A percentile compares a stretch with the other conserved stretches of the same genome.
These are phyloP conservation scores for Eutrigla gurnardus DNA, from an alignment of 2,797 vertebrate species.

Conservation along the genomic window DNA sequence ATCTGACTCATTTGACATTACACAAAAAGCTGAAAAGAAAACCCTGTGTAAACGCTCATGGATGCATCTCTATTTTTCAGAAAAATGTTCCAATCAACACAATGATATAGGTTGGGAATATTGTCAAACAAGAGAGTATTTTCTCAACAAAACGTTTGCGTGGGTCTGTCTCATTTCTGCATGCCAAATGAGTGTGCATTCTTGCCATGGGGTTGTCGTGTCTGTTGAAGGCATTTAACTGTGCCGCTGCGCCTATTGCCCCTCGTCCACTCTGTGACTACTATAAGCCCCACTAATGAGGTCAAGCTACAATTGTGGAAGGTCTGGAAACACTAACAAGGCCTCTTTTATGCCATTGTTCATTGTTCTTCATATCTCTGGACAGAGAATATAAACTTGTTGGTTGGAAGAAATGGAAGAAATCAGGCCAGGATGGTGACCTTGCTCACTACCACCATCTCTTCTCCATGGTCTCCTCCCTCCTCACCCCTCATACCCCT, in stretches of 20 bases:
- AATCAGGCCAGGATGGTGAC: too few species aligned
- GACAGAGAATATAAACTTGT: slow-evolving; percentile 13
- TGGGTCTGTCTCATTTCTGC: slow-evolving; percentile 52
- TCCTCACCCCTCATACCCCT: too few species aligned
- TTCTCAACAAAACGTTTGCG: slow-evolving; percentile 19
- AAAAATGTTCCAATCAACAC: neutral
- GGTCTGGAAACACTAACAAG: slow-evolving; percentile 62
- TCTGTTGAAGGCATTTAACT: slow-evolving; percentile 46
- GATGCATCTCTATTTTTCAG: neutral
- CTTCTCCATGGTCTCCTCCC: too few species aligned
- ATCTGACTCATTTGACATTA: neutral
- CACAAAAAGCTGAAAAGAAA: neutral
- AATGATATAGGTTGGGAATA: neutral
- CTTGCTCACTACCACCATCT: too few species aligned
- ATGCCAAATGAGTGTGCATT: too few species aligned
- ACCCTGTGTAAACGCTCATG: slow-evolving; percentile 1
- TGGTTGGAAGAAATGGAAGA: too few species aligned
- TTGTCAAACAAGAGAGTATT: neutral
- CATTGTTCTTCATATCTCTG: slow-evolving; percentile 45
- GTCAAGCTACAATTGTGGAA: slow-evolving; percentile 60
- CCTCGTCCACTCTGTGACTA: slow-evolving; percentile 37
- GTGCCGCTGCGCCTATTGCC: slow-evolving; percentile 48
- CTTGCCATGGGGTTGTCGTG: slow-evolving; percentile 48
- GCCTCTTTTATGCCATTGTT: slow-evolving; percentile 64
- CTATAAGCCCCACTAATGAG: slow-evolving; percentile 65